Evolutionary conservation across 1,140 invertebrate species (phyloP).

Genomic region (Philopotamus ludificatus): DNA sequence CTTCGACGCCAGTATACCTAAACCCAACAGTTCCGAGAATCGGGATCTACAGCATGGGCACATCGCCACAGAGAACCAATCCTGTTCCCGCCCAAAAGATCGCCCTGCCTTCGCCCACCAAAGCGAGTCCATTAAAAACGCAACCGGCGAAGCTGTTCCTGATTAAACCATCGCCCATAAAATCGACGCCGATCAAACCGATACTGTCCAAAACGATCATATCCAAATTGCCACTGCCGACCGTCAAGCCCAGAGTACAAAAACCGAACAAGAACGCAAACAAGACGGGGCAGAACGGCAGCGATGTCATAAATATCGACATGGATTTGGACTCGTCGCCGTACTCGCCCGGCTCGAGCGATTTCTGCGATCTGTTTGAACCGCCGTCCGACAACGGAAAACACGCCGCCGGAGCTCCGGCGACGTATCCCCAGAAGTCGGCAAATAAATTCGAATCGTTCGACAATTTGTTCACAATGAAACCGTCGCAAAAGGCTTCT

Average conservation of each 20-base stretch:
- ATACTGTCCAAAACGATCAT: constrained; percentile 49
- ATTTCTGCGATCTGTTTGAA: constrained; percentile 84
- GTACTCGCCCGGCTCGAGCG: constrained; percentile 79
- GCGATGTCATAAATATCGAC: constrained; percentile 58
- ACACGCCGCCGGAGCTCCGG: constrained; percentile 41
- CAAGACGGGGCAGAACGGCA: constrained; percentile 50
- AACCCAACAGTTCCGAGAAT: constrained; percentile 47
- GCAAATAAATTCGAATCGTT: constrained; percentile 54
- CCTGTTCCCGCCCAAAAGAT: constrained; percentile 49
- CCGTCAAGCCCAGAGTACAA: constrained; percentile 39
- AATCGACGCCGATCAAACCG: constrained; percentile 58
- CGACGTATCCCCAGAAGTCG: constrained; percentile 44
- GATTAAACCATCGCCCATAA: constrained; percentile 56
- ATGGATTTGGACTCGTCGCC: constrained; percentile 80
- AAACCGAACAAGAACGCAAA: constrained; percentile 25
- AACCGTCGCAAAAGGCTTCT: constrained; percentile 48
- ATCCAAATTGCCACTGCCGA: constrained; percentile 46
- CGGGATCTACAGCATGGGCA: constrained; percentile 46
- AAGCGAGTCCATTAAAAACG: constrained; percentile 45
- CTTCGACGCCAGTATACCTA: constrained; percentile 46
- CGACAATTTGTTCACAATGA: constrained; percentile 58
- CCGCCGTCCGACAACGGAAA: constrained; percentile 64
- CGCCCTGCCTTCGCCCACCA: constrained; percentile 53
- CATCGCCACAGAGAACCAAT: constrained; percentile 42
- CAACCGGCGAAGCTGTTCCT: constrained; percentile 50